Base-by-base conservation (phyloP, 2,797 vertebrate species). In the Onychomys arenicola region DNA sequence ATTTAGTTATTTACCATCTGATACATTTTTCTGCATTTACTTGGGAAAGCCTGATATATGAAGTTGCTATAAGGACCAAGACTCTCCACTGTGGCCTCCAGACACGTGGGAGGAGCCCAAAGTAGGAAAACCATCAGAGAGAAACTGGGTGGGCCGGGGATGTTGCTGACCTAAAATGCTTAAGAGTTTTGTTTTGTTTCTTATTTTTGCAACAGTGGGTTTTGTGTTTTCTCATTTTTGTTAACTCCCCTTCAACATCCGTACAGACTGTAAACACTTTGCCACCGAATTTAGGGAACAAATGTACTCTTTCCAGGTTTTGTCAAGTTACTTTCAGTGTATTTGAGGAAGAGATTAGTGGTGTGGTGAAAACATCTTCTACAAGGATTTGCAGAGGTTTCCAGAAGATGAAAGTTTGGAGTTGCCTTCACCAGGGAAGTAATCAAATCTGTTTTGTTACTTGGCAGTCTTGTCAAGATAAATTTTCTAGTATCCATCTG, bases 261-360 rank as follows among this genome's bases (percentile, higher is more conserved):
- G 7, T 1, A 12, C 17, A 67, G 43, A 76, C 19, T 40, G 11
- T 61, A 71, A 90, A 40, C 49, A 29, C 4, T 40, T 0, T 61
- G 49, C 57, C 52, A 5, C 67, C 63, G 12, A 46, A 34, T 81
- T 94, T 57, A 83, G 32, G 59, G n/a, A 95, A 76, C n/a, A 96
- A 37, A 96, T 40, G 87, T 73, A n/a, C 23, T 76, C 32, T 83
- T 67, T 55, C 65, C 89, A 32, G 63, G 13, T 65, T 96, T 78
- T 89, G 55, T 59, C 34, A 83, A 87, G 37, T 87, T 93, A 65
- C 89, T 96, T 89, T 71, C 57, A 61, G 19, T 29, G 9, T 32
- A 17, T 32, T 67, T 40, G 57, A 94, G 49, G 73, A 88, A 49
- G n/a, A 59, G 23, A 23, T 78, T 55, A 69, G 40, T 67, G 23